Base-by-base conservation (phyloP, 2,797 vertebrate species). In the Amniataba percoides region DNA sequence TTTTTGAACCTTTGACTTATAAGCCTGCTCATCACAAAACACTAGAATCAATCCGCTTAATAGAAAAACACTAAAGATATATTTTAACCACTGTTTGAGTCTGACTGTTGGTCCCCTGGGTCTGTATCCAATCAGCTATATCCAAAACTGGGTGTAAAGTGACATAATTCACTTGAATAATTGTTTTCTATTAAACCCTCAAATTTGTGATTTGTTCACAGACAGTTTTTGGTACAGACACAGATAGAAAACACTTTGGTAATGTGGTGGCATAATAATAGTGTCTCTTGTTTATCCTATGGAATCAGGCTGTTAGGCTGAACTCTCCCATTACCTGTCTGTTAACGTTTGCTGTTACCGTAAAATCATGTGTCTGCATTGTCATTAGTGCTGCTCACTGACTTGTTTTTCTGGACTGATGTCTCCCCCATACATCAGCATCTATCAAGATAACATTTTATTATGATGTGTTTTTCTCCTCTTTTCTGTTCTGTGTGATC, bases 221-320 rank as follows among this genome's bases (percentile, higher is more conserved):
- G 18, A 42, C 40, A 61, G 15, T 19, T 45, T 18, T 25, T 31
- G 1, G 40, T 9, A 14, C 4, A 14, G 31, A 21, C 34, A 23
- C 25, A 16, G 3, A 27, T 0, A 36, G 56, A 72, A 66, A 61
- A 40, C 21, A 55, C 23, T 7, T 72, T 57, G 42, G 49, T 64
- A 23, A n/a, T 46, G 48, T n/a, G 64, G 34, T 21, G 51, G 52
- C 9, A 45, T 46, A 46, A 81, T 61, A 34, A 59, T 1, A 12
- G 11, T 56, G 7, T 19, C 5, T 49, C 0, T 40, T 23, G 8
- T 60, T 53, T 39, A 13, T 79, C 12, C 23, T 25, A 7, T 46
- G 3, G 14, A 61, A 45, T 51, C 21, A 52, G 16, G 16, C 13
- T 68, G 0, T 79, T 14, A 51, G 34, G 1, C 11, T 11, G 23